Conservation (phyloP, 2,797 vertebrate species). For the Hylomyscus alleni region DNA sequence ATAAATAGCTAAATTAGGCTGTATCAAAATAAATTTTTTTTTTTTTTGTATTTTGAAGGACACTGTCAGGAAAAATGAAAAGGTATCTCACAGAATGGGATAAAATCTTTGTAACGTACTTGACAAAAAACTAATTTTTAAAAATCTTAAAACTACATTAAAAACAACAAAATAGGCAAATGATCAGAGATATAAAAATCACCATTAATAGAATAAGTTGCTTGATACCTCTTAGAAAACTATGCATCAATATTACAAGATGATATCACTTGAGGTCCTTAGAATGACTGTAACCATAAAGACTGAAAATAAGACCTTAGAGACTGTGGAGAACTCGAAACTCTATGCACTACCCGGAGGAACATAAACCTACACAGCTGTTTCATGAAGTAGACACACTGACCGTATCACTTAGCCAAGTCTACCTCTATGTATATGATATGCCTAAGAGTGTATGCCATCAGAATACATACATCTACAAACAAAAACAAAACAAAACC, state of each 20-base stretch:
- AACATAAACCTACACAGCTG: neutral
- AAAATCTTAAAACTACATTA: slow-evolving; percentile 1
- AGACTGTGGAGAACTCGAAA: neutral
- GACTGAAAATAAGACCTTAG: neutral
- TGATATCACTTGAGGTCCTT: neutral
- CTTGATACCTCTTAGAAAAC: slow-evolving; percentile 1
- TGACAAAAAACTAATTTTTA: neutral
- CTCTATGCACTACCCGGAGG: neutral
- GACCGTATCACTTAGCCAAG: neutral
- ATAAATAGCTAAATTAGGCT: neutral
- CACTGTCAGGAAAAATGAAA: neutral
- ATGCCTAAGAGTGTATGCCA: slow-evolving; percentile 7
- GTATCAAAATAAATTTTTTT: neutral
- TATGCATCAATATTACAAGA: neutral
- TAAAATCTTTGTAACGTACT: slow-evolving; percentile 48
- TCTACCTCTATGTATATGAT: neutral
- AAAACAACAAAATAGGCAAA: neutral
- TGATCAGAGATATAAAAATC: neutral
- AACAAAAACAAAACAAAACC: neutral
- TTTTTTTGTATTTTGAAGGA: slow-evolving; percentile 1
- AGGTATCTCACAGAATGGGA: neutral
- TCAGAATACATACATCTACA: neutral
- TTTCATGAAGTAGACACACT: slow-evolving; percentile 1
- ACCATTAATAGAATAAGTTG: slow-evolving; percentile 10
- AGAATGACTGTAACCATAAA: neutral